Evolutionary conservation across 2,797 vertebrate genomes (phyloP).

Genomic region (Antrozous pallidus): DNA sequence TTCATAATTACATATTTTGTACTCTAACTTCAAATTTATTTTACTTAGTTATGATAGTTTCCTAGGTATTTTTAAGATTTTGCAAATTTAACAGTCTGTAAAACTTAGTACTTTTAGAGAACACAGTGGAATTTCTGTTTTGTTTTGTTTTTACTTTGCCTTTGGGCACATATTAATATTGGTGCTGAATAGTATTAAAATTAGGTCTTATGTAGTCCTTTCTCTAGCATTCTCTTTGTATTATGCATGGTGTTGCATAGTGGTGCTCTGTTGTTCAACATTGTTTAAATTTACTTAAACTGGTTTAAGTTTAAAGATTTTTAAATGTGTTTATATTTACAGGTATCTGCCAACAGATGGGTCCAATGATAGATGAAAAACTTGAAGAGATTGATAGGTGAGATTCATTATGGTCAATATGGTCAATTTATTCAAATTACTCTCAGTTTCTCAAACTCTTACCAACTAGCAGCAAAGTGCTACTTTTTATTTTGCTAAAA

Average conservation of each 20-base stretch:
- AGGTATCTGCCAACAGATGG: constrained; percentile 96
- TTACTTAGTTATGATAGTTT: constrained; percentile 16
- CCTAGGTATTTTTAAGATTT: constrained; percentile 40
- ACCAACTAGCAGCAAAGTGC: background rate
- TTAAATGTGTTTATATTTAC: constrained; percentile 73
- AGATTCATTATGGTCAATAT: background rate
- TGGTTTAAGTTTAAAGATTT: constrained; percentile 27
- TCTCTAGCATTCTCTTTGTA: background rate
- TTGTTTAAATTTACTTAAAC: background rate
- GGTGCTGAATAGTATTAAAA: constrained; percentile 8
- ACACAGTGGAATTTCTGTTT: constrained; percentile 27
- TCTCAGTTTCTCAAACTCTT: background rate
- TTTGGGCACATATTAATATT: constrained; percentile 29
- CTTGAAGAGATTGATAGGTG: constrained; percentile 98
- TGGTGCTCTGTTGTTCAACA: constrained; percentile 30
- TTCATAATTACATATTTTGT: background rate
- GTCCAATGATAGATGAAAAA: constrained; percentile 97
- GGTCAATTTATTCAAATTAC: background rate
- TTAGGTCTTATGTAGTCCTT: background rate
- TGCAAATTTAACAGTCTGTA: background rate
- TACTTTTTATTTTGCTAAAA: background rate
- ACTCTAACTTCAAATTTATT: background rate
- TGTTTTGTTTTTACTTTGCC: background rate
- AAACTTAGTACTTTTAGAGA: constrained; percentile 1
- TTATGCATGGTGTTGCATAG: background rate